Evolutionary conservation across 2,113 vertebrate species (phyloP), one percentile per base, ranked within the genome.

Genomic region (Heterocephalus glaber): DNA sequence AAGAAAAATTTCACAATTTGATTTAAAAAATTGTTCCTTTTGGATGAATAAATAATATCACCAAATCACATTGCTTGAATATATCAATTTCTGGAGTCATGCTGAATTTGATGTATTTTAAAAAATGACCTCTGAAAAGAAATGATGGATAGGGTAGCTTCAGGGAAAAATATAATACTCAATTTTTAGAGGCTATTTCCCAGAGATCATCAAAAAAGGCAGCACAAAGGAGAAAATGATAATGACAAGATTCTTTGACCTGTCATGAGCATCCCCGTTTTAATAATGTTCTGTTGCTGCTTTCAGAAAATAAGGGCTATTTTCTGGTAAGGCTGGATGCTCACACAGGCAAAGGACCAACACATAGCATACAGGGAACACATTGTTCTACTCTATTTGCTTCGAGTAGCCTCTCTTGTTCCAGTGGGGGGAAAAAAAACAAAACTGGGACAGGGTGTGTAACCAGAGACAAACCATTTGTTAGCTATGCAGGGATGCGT

Each of bases 381-480:
- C n/a, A 13, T 35, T 94, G 49, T 94, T 79, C 93, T 79, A 33
- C 41, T 83, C 85, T 49, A 2, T 7, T 81, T 47, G 24, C 41
- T 89, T 83, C 68, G 77, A 95, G 61, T 54, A 22, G 79, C 30
- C 93, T 76, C 54, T 70, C 8, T 66, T 60, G 58, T 54, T 94
- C 52, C 49, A 95, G 74, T 33, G 85, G 86, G 35, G 11, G 66
- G 58, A 88, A 89, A 44, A 60, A 58, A 61, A 94, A 61, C 10
- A 56, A 61, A 94, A 61, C 10, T 24, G 68, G n/a, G 58, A 33
- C 61, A 87, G 61, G 14, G 35, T 44, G 47, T 60, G 3, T 77
- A 82, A 85, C 12, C 52, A 54, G 70, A 92, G 76, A 90, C 6
- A 14, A 47, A 19, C 44, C 60, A 14, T 52, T 77, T 17, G 13